Evolutionary conservation across 1,140 invertebrate species (phyloP).

Genomic region (Ceratina japonica): DNA sequence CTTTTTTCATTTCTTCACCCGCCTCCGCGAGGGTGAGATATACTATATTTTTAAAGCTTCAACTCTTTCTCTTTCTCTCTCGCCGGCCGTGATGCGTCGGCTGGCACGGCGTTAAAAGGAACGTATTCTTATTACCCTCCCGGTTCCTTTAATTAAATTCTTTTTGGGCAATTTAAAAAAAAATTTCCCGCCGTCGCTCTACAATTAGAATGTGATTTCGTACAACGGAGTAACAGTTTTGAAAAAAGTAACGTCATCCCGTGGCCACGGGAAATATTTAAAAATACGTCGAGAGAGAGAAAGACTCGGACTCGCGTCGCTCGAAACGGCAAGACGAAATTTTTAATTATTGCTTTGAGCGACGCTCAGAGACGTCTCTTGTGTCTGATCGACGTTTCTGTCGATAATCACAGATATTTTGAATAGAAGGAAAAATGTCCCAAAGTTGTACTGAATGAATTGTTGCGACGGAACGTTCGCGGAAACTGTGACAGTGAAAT

Average conservation of each 20-base stretch:
- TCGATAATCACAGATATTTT: no score
- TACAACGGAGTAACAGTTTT: no score
- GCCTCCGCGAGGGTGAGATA: not conserved
- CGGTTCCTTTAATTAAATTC: not conserved
- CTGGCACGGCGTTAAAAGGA: not conserved
- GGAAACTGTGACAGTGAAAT: not conserved
- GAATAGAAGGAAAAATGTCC: not conserved
- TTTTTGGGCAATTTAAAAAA: not conserved
- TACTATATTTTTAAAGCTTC: not conserved
- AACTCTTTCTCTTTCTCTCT: not conserved
- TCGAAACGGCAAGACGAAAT: no score
- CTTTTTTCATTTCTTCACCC: not conserved
- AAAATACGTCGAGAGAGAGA: not conserved
- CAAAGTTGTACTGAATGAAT: not conserved
- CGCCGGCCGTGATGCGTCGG: not conserved
- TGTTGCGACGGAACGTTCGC: not conserved
- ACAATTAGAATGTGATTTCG: not conserved
- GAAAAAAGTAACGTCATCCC: not conserved
- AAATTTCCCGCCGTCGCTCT: not conserved
- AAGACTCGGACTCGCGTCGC: not conserved
- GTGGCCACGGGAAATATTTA: not conserved
- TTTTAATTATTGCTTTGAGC: not conserved
- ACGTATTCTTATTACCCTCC: not conserved
- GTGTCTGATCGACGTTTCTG: not conserved
- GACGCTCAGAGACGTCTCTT: not conserved